Conservation (phyloP, 2,113 vertebrate species). For the Uropsilus gracilis region DNA sequence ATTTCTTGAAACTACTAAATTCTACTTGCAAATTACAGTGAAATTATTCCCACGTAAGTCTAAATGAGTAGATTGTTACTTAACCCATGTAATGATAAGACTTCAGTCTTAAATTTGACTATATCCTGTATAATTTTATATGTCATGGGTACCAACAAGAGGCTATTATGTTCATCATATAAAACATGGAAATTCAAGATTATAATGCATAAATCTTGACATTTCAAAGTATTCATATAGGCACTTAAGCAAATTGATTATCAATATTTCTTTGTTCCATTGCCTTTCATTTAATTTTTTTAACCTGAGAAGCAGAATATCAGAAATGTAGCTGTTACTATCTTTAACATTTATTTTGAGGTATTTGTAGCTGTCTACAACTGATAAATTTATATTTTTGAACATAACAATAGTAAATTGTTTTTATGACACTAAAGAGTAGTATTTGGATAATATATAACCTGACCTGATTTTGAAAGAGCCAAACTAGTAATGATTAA, state of each 20-base stretch:
- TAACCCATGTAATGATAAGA: neutral
- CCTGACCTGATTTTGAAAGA: neutral
- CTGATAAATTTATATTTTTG: conserved; percentile 3
- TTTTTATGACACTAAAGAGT: neutral
- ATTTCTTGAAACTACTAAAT: conserved; percentile 22
- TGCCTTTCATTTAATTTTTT: neutral
- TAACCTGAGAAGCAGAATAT: neutral
- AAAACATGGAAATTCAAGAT: neutral
- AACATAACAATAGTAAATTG: neutral
- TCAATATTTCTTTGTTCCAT: neutral
- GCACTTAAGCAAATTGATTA: neutral
- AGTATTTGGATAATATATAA: neutral
- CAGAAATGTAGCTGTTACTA: neutral
- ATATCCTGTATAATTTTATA: conserved; percentile 10
- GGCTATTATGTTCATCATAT: neutral
- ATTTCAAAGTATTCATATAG: neutral
- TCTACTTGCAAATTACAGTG: conserved; percentile 32
- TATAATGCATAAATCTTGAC: neutral
- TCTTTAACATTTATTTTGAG: conserved; percentile 21
- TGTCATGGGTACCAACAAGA: neutral
- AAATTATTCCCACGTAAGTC: neutral
- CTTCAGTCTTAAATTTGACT: conserved; percentile 17
- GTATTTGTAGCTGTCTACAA: neutral
- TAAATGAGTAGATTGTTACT: neutral
- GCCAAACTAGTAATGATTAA: conserved; percentile 6